Evolutionary conservation across 1,140 invertebrate genomes (phyloP), one percentile per base, ranked within the genome.

Genomic region (Drosophila saltans): DNA sequence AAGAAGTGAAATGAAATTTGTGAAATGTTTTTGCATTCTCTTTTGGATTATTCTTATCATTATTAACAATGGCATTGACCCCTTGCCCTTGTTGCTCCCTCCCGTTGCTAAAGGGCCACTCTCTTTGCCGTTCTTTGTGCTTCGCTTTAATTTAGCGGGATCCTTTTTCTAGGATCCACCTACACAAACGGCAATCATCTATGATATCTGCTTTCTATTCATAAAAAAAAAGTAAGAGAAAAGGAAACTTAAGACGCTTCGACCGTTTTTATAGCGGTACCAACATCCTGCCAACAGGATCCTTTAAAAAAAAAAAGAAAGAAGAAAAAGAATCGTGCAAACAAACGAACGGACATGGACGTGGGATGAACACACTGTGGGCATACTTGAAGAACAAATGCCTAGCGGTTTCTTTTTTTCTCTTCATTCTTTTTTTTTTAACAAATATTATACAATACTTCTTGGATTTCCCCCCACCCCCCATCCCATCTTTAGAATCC

Each of bases 241-340:
- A 76, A 81, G 72, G 82, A 86, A 86, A 86, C 82, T 80, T 83
- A 88, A 88, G 83, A 88, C 76, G 84, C 57, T 69, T 66, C 72
- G 76, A 83, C 64, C 83, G 80, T 89, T 80, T 81, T 81, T 72
- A 88, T 88, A 88, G 83, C 83, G 83, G 83, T 88, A 88, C 84
- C 84, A 78, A 88, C 80, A 88, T 88, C 83, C 83, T 88, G 83
- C 80, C 77, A 52, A 75, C 33, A 24, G 52, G 61, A 45, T 64
- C 61, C 61, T 62, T n/a, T 10, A n/a, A 40, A 21, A 60, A 39
- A 9, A 40, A 48, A 26, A 75, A 64, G 66, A 70, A 72, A 75
- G 66, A 62, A 70, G 73, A 82, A 24, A 52, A 24, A 40, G 39
- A 40, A 40, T 3, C 33, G 33, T 6, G 33, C 39, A 40, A 40